Evolutionary conservation across 2,113 vertebrate species (phyloP), one percentile per base, ranked within the genome.

Genomic region (Piaya cayana): DNA sequence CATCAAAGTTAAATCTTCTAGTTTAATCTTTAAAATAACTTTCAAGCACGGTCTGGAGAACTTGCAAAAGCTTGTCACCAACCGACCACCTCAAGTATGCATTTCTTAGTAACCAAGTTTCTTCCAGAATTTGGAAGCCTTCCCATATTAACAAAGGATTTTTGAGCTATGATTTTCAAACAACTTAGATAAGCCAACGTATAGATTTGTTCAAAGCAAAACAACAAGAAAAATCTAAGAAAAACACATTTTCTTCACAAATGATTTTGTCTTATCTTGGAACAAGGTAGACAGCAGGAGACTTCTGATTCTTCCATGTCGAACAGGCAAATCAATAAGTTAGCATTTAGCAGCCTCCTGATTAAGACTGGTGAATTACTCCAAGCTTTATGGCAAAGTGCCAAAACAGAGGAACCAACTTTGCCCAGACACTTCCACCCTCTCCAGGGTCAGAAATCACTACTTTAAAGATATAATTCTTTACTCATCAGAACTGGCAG

Each of bases 41-140:
- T 75, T n/a, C 34, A 81, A 60, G 27, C 10, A 81, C 37, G 7
- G 13, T 39, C 47, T 42, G 58, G 11, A 64, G 15, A 64, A 78
- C 86, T 95, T 89, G 50, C 76, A 88, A 93, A 96, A 86, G 20
- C 64, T 72, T 37, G 10, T 64, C 80, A 86, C 15, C 43, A 65
- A 53, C 27, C 88, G 36, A 59, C 81, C 43, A 59, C 49, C 32
- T 90, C 12, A 93, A 68, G 55, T 52, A 15, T 4, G 50, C 53
- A 55, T 59, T 92, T 72, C 36, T 82, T 29, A 84, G 42, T 30
- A 71, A 68, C 9, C 88, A 76, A 72, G 49, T 23, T 75, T 82
- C 43, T 63, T 83, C 17, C n/a, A 37, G 58, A 80, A 26, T 53
- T 62, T 72, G 21, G 36, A 82, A 78, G 42, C 19, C 58, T 50